Evolutionary conservation across 2,888 invertebrate genomes (phyloP).

Genomic region (Anarsia innoxiella): DNA sequence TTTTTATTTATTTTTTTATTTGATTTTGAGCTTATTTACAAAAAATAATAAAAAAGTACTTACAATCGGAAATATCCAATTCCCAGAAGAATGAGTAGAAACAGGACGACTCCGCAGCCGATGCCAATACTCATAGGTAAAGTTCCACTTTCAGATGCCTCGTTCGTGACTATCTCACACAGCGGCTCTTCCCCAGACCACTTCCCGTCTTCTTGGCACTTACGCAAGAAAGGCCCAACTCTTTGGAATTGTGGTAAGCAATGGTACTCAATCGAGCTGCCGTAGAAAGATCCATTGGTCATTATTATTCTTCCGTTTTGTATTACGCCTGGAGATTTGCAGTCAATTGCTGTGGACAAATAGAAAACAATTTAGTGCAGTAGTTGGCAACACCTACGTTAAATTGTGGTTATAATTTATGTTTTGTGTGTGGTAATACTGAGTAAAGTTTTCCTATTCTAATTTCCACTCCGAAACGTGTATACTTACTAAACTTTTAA

Average conservation of each 20-base stretch:
- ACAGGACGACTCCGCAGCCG: slow-evolving; percentile 87
- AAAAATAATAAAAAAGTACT: slow-evolving; percentile 56
- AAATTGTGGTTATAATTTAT: no score
- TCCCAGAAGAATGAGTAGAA: slow-evolving; percentile 84
- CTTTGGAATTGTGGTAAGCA: slow-evolving; percentile 90
- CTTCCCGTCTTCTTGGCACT: slow-evolving; percentile 86
- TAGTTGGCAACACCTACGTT: no score
- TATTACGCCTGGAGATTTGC: slow-evolving; percentile 84
- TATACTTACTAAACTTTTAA: no score
- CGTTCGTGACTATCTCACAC: slow-evolving; percentile 82
- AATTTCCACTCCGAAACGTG: no score
- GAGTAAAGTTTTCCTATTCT: no score
- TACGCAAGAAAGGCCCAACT: slow-evolving; percentile 86
- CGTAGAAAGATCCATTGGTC: slow-evolving; percentile 87
- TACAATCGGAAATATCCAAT: slow-evolving; percentile 88
- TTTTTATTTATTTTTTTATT: no score
- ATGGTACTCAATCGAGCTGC: slow-evolving; percentile 91
- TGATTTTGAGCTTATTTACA: no score
- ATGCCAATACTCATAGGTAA: slow-evolving; percentile 89
- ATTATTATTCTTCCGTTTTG: slow-evolving; percentile 91
- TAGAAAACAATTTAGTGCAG: background rate
- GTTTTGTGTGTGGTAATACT: no score
- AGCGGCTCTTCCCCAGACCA: slow-evolving; percentile 93
- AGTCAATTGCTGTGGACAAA: slow-evolving; percentile 82
- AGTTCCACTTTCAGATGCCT: slow-evolving; percentile 82